These are phyloP conservation scores for Drosophila ustulata DNA, from an alignment of 2,888 invertebrate genomes.

Conservation along the genomic window DNA sequence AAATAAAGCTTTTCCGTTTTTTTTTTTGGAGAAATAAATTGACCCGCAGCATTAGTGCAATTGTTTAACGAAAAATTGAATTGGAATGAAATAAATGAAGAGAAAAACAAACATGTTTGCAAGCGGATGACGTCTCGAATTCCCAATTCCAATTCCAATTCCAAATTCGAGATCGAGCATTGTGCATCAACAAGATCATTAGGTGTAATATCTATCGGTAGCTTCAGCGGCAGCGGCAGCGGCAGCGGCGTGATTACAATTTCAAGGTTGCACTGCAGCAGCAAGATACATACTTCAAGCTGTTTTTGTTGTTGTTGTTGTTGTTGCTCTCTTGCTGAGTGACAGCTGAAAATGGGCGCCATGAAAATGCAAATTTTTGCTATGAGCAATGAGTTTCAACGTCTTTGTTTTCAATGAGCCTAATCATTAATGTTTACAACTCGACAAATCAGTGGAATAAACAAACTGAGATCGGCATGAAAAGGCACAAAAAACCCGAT, in stretches of 20 bases:
- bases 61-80: conserved; percentile 37
- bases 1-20: conserved; percentile 50
- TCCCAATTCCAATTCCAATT: conserved; percentile 3
- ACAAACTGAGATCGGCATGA: conserved; percentile 64
- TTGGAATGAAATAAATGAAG: not conserved
- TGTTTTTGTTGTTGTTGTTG: conserved; percentile 17
- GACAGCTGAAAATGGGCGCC: conserved; percentile 38
- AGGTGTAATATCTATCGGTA: conserved; percentile 49
- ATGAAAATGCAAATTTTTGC: conserved; percentile 75
- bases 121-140: conserved; percentile 51
- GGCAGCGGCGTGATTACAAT: conserved; percentile 34
- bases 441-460: conserved; percentile 26
- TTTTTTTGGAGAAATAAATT: conserved; percentile 22
- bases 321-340: conserved; percentile 8
- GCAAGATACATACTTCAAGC: conserved; percentile 27
- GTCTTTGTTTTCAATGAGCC: conserved; percentile 60
- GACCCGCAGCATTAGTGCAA: conserved; percentile 45
- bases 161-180: conserved; percentile 13
- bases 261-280: conserved; percentile 64
- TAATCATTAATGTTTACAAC: conserved; percentile 63
- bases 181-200: conserved; percentile 64
- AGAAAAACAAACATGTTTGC: conserved; percentile 52
- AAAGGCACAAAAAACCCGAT: conserved; percentile 44
- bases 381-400: conserved; percentile 52
- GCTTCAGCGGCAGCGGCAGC: conserved; percentile 1